Evolutionary conservation across 2,888 invertebrate genomes (phyloP).

Genomic region (Drosophila monieri): DNA sequence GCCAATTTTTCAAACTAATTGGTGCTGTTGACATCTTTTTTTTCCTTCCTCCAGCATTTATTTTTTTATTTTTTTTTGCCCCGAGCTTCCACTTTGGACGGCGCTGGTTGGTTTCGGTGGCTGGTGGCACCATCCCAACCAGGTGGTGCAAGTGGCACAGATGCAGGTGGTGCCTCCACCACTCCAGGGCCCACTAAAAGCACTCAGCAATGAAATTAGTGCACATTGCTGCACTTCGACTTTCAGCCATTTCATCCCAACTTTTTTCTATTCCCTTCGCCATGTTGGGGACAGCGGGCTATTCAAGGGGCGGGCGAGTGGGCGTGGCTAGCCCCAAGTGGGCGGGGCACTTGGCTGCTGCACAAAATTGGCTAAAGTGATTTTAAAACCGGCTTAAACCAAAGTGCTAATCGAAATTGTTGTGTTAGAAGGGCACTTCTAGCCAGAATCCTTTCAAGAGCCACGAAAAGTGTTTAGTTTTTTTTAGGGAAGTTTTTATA

Average conservation of each 20-base stretch:
- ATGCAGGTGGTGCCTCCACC: constrained; percentile 4
- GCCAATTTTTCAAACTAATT: constrained; percentile 82
- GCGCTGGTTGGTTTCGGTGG: constrained; percentile 12
- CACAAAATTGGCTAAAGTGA: constrained; percentile 31
- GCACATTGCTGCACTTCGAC: constrained; percentile 69
- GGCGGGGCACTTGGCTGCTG: constrained; percentile 5
- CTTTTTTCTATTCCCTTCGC: constrained; percentile 5
- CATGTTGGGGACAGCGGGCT: constrained; percentile 14
- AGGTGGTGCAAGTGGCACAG: constrained; percentile 9
- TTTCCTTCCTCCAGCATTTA: constrained; percentile 19
- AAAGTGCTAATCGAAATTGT: constrained; percentile 1
- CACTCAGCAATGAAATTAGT: constrained; percentile 77
- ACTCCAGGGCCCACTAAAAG: constrained; percentile 64
- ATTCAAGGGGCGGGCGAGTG: constrained; percentile 1
- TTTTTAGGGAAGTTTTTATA: no score
- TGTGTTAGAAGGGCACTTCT: neutral
- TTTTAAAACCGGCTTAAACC: constrained; percentile 24
- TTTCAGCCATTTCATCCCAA: constrained; percentile 28
- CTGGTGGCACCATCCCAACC: constrained; percentile 8
- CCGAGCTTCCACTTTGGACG: constrained; percentile 40
- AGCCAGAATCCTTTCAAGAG: no score
- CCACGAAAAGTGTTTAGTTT: no score
- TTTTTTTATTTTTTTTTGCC: constrained; percentile 8
- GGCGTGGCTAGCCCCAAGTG: neutral
- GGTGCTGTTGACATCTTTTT: constrained; percentile 83